Base-by-base conservation (phyloP, 2,797 vertebrate genomes). In the Tamandua tetradactyla region DNA sequence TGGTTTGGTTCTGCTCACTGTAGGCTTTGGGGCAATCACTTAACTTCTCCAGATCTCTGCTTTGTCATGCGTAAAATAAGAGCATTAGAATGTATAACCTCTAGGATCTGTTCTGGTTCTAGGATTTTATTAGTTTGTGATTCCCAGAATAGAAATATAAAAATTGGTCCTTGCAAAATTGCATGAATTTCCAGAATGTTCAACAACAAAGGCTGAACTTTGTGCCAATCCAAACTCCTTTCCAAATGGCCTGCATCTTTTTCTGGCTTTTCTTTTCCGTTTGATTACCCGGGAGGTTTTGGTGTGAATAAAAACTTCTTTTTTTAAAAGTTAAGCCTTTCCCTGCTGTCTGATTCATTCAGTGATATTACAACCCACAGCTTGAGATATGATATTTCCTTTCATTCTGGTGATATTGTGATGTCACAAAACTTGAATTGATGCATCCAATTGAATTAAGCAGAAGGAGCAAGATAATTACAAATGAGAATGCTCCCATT, bases 371-470 rank as follows among this genome's bases (percentile, higher is more conserved):
- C 23, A 94, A 55, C 32, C 79, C 75, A 88, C 74, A 93, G 90
- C 79, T 97, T 93, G 82, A 95, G 85, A 88, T 78, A 87, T 62
- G 81, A 88, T 64, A 96, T 94, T 97, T 95, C 74, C 71, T 97
- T 96, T 96, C 71, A 87, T 94, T 95, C 90, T 95, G 87, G 75
- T 92, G 91, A 96, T 97, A 89, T 88, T 93, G 96, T 97, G 96
- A 96, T 97, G 94, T 96, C 96, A 95, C 93, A 90, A 69, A 92
- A 82, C 71, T 94, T 85, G 59, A 93, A 92, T 2, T 86, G 92
- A 94, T 95, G 75, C 74, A 91, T 95, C 49, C 66, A 90, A 93
- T 72, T 79, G 86, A 95, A 96, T 96, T 94, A 97, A 95, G 47
- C 49, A 84, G 85, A 90, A 87, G 35, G 74, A 96, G 30, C 59